Conservation (phyloP, 2,113 vertebrate species). For the Merops nubicus region DNA sequence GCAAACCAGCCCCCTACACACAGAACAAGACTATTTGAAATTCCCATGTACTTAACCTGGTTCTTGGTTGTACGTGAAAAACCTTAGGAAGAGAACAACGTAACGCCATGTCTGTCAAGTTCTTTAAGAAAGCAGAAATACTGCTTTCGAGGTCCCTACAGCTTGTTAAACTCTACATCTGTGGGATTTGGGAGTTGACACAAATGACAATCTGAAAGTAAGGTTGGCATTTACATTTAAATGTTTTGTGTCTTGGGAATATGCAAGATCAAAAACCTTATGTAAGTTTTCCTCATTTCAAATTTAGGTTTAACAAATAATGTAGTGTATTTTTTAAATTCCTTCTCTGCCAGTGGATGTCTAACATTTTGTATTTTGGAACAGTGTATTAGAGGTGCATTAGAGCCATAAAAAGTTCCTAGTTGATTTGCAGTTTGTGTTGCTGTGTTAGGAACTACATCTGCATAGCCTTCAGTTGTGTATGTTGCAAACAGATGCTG, state of each 20-base stretch:
- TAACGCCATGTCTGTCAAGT: not conserved
- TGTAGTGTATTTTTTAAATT: not conserved
- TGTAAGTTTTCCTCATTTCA: not conserved
- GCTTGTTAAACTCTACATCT: not conserved
- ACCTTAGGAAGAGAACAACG: not conserved
- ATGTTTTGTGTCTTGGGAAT: not conserved
- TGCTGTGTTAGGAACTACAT: not conserved
- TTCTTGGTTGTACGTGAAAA: not conserved
- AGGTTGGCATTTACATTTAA: not conserved
- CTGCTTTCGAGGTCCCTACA: not conserved
- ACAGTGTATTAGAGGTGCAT: not conserved
- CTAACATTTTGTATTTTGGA: not conserved
- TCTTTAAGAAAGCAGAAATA: not conserved
- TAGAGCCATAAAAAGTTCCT: not conserved
- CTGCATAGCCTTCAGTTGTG: not conserved
- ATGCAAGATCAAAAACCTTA: not conserved
- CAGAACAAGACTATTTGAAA: not conserved
- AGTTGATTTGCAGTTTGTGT: not conserved
- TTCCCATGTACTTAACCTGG: not conserved
- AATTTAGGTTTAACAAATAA: not conserved
- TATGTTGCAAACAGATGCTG: fast-evolving
- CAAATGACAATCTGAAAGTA: not conserved
- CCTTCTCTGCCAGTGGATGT: not conserved
- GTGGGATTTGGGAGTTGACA: not conserved
- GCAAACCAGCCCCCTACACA: too few species aligned